Percentiles rank a stretch among this genome's conserved stretches.
Conservation (phyloP, 2,113 vertebrate genomes). For the Baryphthengus martii region DNA sequence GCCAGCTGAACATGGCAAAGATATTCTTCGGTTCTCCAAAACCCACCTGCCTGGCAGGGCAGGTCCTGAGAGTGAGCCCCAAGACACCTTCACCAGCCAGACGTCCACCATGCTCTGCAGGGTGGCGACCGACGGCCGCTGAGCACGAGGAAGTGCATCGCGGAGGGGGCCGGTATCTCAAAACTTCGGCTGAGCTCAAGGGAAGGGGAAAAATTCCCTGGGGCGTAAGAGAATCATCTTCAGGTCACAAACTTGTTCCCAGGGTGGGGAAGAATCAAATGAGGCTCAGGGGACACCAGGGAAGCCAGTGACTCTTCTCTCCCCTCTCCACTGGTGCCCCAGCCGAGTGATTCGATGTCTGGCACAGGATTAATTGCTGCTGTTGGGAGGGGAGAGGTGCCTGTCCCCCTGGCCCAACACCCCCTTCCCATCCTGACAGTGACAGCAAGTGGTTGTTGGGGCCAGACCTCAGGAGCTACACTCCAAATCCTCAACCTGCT, state of each 20-base stretch:
- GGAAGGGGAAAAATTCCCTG: neutral
- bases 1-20: neutral
- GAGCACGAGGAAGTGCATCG: neutral
- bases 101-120: fast-evolving
- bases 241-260: neutral
- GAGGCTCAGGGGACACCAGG: neutral
- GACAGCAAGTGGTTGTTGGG: neutral
- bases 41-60: neutral
- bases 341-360: neutral
- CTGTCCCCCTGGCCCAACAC: neutral
- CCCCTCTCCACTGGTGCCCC: neutral
- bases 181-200: neutral
- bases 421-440: neutral
- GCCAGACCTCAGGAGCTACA: neutral
- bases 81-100: neutral
- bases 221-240: neutral
- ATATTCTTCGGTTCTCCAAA: neutral
- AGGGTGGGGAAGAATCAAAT: neutral
- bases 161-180: too few species aligned
- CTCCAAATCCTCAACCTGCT: neutral
- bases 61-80: neutral
- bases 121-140: neutral
- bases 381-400: neutral
- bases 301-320: neutral
- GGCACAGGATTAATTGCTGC: neutral